These are phyloP conservation scores for Thamnaconus septentrionalis DNA, from an alignment of 2,113 vertebrate species.

Conservation along the genomic window DNA sequence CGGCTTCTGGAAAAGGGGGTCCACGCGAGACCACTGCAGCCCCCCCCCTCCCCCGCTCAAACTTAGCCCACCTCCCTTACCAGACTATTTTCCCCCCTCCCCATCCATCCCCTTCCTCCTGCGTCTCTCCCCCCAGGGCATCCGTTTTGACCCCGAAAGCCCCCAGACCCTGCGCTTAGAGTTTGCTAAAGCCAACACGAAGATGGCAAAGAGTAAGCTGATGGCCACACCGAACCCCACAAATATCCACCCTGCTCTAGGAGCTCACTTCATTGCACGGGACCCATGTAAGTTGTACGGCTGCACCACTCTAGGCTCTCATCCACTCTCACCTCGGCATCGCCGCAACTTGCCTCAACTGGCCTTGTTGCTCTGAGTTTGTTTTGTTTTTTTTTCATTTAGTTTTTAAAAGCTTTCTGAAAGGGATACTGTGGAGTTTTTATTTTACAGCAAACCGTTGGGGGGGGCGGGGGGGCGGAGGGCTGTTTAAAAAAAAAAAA, in stretches of 20 bases:
- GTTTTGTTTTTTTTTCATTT: not conserved
- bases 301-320: conserved; percentile 74
- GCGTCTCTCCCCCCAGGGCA: conserved; percentile 83
- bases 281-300: conserved; percentile 95
- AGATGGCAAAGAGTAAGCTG: conserved; percentile 99
- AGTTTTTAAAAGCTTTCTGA: conserved; percentile 7
- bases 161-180: conserved; percentile 98
- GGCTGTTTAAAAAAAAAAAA: not conserved
- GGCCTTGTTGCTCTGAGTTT: conserved; percentile 14
- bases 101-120: conserved; percentile 34
- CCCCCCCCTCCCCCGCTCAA: conserved; percentile 37
- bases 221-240: conserved; percentile 98
- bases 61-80: conserved; percentile 72
- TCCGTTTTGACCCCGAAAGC: conserved; percentile 98
- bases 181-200: conserved; percentile 99
- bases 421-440: conserved; percentile 5
- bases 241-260: conserved; percentile 95
- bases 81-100: conserved; percentile 58
- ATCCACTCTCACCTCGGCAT: conserved; percentile 63
- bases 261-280: conserved; percentile 97
- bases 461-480: conserved; percentile 6
- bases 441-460: not conserved
- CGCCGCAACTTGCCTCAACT: conserved; percentile 18
- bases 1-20: conserved; percentile 46
- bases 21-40: conserved; percentile 48